These are phyloP conservation scores for Leptopilina clavipes DNA, from an alignment of 1,140 invertebrate genomes.

Conservation along the genomic window DNA sequence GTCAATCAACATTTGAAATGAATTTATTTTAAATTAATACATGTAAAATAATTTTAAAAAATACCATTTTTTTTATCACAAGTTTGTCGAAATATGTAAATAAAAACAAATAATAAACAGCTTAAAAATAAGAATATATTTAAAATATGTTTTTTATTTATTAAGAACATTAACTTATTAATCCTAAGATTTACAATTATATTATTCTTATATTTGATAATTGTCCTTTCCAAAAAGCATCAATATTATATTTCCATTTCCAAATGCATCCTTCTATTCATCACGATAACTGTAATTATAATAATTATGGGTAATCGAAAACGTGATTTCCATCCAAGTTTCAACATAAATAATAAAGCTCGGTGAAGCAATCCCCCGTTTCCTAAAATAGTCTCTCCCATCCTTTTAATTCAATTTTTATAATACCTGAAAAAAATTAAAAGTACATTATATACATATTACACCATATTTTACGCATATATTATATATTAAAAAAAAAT, in stretches of 20 bases:
- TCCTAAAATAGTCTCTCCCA: constrained; percentile 60
- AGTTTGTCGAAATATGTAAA: neutral
- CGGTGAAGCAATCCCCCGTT: constrained; percentile 65
- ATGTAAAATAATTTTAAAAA: neutral
- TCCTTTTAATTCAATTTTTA: constrained; percentile 49
- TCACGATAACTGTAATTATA: constrained; percentile 75
- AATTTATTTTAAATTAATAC: neutral
- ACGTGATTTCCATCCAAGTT: constrained; percentile 77
- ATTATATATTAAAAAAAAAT: no score
- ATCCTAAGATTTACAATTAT: no score
- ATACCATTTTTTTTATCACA: no score
- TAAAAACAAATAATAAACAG: no score
- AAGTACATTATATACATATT: no score
- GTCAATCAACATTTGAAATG: neutral
- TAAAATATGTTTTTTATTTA: neutral
- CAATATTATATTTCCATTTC: constrained; percentile 73
- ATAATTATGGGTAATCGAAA: constrained; percentile 77
- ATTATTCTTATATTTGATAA: no score
- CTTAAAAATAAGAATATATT: neutral
- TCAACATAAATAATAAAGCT: constrained; percentile 75
- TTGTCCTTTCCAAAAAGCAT: neutral
- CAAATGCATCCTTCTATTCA: constrained; percentile 76
- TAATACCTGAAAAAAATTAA: neutral
- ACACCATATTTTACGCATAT: no score
- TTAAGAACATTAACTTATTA: neutral